A percentile compares a stretch with the other conserved stretches of the same genome.
Conservation (phyloP, 1,140 invertebrate species). For the Camponotus pennsylvanicus region DNA sequence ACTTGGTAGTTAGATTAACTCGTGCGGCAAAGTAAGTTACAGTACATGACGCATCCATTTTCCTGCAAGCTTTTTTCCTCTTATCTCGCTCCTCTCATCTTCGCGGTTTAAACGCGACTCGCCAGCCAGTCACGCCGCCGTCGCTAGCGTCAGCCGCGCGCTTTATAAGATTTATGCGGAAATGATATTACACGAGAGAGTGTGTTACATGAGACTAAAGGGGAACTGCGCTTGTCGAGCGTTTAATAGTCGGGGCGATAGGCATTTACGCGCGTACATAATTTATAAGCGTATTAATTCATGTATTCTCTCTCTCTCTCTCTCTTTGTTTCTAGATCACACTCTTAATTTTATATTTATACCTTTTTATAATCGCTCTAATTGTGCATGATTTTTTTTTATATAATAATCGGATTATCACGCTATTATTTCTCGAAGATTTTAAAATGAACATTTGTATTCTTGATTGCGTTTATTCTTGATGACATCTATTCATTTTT, state of each 20-base stretch:
- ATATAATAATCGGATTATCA: not conserved
- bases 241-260: constrained; percentile 41
- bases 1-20: constrained; percentile 59
- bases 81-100: constrained; percentile 57
- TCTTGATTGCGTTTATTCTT: not conserved
- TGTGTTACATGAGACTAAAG: constrained; percentile 46
- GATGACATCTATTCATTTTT: not conserved
- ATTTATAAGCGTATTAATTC: constrained; percentile 54
- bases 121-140: constrained; percentile 54
- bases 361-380: not conserved
- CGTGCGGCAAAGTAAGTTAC: constrained; percentile 55
- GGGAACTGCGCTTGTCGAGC: constrained; percentile 49
- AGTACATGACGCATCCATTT: constrained; percentile 59
- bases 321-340: not conserved
- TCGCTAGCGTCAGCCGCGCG: constrained; percentile 52
- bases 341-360: constrained; percentile 9
- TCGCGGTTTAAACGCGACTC: constrained; percentile 60
- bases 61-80: constrained; percentile 56
- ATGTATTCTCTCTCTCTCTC: not conserved
- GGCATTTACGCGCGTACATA: constrained; percentile 42
- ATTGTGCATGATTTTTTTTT: not conserved
- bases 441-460: not conserved
- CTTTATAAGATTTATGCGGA: constrained; percentile 62
- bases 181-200: constrained; percentile 59
- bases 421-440: not conserved